Conservation (phyloP, 2,888 invertebrate genomes). For the Conus canariensis region DNA sequence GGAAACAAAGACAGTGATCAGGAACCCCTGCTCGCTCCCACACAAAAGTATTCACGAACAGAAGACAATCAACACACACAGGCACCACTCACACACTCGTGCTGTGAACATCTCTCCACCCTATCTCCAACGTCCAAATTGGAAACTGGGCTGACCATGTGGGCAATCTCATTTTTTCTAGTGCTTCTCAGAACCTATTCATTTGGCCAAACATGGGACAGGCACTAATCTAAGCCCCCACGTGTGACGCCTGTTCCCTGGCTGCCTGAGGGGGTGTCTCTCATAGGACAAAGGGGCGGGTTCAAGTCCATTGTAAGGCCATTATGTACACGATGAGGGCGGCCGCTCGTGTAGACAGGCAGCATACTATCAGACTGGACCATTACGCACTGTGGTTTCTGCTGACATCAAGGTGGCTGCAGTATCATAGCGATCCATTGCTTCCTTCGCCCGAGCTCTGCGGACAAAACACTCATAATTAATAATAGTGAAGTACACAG, state of each 20-base stretch:
- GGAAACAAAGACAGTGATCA: not conserved
- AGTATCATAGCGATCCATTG: slow-evolving; percentile 61
- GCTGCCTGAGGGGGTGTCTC: slow-evolving; percentile 20
- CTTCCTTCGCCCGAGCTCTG: slow-evolving; percentile 70
- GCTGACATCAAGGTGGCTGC: slow-evolving; percentile 46
- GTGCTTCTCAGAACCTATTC: not conserved
- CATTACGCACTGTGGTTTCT: slow-evolving; percentile 60
- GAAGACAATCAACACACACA: not conserved
- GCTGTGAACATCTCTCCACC: not conserved
- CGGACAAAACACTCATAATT: slow-evolving; percentile 33
- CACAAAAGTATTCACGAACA: not conserved
- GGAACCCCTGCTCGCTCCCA: not conserved
- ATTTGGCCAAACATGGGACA: slow-evolving; percentile 31
- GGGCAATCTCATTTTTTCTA: not conserved
- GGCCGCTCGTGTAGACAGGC: not conserved
- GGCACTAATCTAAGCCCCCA: slow-evolving; percentile 33
- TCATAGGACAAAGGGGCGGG: not conserved
- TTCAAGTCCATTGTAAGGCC: slow-evolving; percentile 1
- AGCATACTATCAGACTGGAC: slow-evolving; percentile 63
- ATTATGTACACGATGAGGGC: slow-evolving; percentile 26
- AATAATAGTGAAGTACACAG: too few relatives aligned
- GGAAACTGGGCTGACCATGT: not conserved
- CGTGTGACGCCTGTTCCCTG: not conserved
- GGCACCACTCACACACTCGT: not conserved
- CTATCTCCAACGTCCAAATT: not conserved